phyloP scores from a whole-genome alignment of 2,113 vertebrate species.

The Podocnemis expansa region DNA sequence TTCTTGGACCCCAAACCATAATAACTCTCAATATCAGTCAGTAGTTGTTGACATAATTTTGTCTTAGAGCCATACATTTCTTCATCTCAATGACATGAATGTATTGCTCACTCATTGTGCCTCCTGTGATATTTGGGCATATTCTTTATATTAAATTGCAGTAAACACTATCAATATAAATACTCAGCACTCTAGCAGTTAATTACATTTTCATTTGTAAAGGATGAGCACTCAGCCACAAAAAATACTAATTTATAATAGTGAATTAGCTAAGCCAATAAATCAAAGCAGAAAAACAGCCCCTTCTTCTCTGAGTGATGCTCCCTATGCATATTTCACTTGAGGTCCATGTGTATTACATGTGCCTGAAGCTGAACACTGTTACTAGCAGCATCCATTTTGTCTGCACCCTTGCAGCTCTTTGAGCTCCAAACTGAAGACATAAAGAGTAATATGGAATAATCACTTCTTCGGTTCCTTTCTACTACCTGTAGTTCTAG shows the following conservation, averaged over 20 bases:
- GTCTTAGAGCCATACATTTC: neutral
- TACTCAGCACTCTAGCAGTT: neutral
- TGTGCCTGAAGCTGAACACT: neutral
- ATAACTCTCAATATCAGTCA: neutral
- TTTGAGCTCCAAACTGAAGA: neutral
- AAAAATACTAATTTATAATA: neutral
- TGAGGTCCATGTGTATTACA: neutral
- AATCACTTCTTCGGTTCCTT: neutral
- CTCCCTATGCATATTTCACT: neutral
- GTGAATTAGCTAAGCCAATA: neutral
- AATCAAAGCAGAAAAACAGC: neutral
- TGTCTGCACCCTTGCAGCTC: neutral
- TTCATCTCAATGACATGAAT: neutral
- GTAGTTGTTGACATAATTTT: neutral
- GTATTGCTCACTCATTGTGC: neutral
- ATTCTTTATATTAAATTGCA: neutral
- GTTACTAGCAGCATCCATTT: neutral
- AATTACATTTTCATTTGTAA: neutral
- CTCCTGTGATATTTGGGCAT: neutral
- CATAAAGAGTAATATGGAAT: neutral
- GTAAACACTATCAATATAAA: neutral
- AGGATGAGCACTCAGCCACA: neutral
- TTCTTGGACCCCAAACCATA: neutral
- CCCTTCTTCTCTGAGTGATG: neutral
- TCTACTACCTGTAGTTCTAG: neutral